These are phyloP conservation scores for Dryoscopus gambensis DNA, from an alignment of 2,113 vertebrate genomes.

Conservation along the genomic window DNA sequence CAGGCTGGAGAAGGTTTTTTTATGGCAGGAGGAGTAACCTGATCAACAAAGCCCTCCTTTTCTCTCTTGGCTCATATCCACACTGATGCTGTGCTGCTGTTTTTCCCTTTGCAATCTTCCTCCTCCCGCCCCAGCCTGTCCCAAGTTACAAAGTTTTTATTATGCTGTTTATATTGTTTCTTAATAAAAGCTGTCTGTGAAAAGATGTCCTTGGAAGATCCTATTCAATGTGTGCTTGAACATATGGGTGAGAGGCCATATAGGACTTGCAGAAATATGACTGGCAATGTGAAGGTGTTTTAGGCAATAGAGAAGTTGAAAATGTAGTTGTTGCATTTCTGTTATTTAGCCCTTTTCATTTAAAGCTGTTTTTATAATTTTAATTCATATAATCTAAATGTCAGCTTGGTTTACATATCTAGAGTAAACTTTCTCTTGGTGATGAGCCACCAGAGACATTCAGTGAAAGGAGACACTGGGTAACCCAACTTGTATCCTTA, in stretches of 20 bases:
- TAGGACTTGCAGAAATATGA: neutral
- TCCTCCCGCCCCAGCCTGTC: neutral
- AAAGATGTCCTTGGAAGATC: neutral
- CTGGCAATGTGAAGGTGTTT: neutral
- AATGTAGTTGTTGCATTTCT: neutral
- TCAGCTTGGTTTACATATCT: neutral
- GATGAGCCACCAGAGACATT: neutral
- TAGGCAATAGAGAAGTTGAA: neutral
- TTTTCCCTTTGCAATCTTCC: neutral
- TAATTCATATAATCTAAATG: neutral
- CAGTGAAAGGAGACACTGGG: neutral
- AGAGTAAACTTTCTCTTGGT: neutral
- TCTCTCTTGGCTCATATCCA: neutral
- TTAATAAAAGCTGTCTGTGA: constrained; percentile 19
- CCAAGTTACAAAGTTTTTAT: neutral
- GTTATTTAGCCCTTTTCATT: neutral
- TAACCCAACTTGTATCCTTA: neutral
- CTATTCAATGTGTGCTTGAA: neutral
- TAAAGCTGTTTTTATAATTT: neutral
- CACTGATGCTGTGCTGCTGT: neutral
- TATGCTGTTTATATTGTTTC: constrained; percentile 14
- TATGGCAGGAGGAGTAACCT: neutral
- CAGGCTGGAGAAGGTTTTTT: neutral
- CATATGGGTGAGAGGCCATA: neutral
- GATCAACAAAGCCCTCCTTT: neutral